These are phyloP conservation scores for Phylloscopus trochilus DNA, from an alignment of 2,113 vertebrate genomes.

Conservation along the genomic window DNA sequence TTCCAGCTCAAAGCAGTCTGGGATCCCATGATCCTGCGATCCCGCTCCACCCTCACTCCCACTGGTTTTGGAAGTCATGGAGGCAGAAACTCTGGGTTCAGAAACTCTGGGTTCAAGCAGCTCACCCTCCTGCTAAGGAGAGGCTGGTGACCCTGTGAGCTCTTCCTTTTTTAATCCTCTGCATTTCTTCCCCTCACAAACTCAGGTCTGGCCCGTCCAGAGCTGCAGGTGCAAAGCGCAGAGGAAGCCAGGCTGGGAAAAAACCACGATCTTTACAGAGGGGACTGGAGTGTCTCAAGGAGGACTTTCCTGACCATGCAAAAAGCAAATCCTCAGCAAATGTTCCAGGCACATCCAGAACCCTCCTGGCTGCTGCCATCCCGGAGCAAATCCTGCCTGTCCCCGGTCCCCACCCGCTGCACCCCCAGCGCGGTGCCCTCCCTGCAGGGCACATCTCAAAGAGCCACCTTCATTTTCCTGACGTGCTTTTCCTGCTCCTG, in stretches of 20 bases:
- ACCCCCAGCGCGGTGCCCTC: background rate
- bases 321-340: background rate
- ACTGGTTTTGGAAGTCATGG: background rate
- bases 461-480: conserved; percentile 10
- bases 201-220: background rate
- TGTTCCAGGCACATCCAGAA: background rate
- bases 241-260: background rate
- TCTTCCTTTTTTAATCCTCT: background rate
- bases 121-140: background rate
- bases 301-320: background rate
- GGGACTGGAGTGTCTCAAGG: background rate
- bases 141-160: background rate
- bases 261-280: background rate
- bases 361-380: background rate
- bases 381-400: fast-evolving
- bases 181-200: background rate
- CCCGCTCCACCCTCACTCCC: background rate
- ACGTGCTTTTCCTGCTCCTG: background rate
- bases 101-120: background rate
- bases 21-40: too few species aligned
- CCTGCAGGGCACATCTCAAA: background rate
- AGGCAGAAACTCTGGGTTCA: background rate
- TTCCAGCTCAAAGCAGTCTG: background rate
- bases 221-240: background rate
- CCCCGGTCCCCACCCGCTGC: background rate